These are phyloP conservation scores for Heloderma charlesbogerti DNA, from an alignment of 2,113 vertebrate genomes.

Conservation along the genomic window DNA sequence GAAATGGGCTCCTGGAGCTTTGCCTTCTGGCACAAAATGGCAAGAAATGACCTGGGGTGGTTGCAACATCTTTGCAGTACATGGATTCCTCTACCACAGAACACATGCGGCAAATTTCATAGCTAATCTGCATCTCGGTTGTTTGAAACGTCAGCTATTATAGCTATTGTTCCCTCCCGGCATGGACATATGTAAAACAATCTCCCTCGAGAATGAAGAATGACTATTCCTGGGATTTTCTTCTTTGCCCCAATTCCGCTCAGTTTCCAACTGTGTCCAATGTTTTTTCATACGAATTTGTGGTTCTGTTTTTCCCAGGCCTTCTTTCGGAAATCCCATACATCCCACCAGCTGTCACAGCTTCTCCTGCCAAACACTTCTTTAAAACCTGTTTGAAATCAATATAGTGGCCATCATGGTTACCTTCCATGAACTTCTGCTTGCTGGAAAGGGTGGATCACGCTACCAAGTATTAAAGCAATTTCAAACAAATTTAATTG, in stretches of 20 bases:
- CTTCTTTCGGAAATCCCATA: not conserved
- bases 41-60: not conserved
- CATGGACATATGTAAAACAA: not conserved
- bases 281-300: not conserved
- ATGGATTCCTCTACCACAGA: not conserved
- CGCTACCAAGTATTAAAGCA: not conserved
- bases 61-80: not conserved
- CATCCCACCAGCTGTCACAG: not conserved
- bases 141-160: no score
- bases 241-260: not conserved
- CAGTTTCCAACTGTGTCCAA: not conserved
- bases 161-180: not conserved
- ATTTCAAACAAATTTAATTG: not conserved
- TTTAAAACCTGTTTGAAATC: no score
- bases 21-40: not conserved
- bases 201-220: not conserved
- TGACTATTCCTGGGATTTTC: not conserved
- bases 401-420: no score
- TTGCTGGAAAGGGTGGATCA: not conserved
- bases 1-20: not conserved
- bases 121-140: not conserved
- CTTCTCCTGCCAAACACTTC: no score
- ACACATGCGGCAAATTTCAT: not conserved
- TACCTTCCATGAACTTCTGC: not conserved
- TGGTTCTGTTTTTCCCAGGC: not conserved